phyloP scores from a whole-genome alignment of 2,797 vertebrate species.

The Labeo calbasu region DNA sequence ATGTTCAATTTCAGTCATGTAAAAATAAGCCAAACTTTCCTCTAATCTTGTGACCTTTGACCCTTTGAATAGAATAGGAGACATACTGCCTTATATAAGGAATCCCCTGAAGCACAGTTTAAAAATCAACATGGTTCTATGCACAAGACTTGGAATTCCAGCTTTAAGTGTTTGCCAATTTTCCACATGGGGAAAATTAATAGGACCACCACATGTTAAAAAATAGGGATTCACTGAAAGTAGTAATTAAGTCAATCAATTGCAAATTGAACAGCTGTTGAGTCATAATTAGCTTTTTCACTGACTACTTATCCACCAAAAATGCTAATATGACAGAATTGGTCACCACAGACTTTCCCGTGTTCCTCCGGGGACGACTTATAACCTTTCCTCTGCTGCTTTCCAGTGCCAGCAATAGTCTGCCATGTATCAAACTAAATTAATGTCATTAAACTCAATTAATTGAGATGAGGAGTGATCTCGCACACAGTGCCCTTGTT shows the following conservation, averaged over 20 bases:
- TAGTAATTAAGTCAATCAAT: slow-evolving; percentile 48
- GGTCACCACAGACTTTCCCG: slow-evolving; percentile 13
- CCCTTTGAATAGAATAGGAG: neutral
- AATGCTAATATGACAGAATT: slow-evolving; percentile 38
- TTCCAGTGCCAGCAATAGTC: neutral
- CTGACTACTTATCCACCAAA: slow-evolving; percentile 31
- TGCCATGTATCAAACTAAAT: slow-evolving; percentile 17
- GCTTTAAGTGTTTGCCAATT: slow-evolving; percentile 28
- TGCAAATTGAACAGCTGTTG: slow-evolving; percentile 54
- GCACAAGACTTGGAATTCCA: neutral
- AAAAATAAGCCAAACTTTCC: neutral
- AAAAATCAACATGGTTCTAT: slow-evolving; percentile 14
- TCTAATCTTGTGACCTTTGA: neutral
- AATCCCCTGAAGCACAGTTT: neutral
- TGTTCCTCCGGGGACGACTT: neutral
- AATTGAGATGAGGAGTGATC: slow-evolving; percentile 28
- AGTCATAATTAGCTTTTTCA: slow-evolving; percentile 46
- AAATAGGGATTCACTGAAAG: slow-evolving; percentile 25
- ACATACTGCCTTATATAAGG: slow-evolving; percentile 26
- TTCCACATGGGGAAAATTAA: slow-evolving; percentile 19
- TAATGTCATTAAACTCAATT: slow-evolving; percentile 43
- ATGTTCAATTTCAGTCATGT: neutral
- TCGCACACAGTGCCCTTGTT: neutral
- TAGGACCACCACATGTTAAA: slow-evolving; percentile 32
- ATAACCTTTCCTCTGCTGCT: neutral